Conservation (phyloP, 2,797 vertebrate genomes). For the Melanogrammus aeglefinus region DNA sequence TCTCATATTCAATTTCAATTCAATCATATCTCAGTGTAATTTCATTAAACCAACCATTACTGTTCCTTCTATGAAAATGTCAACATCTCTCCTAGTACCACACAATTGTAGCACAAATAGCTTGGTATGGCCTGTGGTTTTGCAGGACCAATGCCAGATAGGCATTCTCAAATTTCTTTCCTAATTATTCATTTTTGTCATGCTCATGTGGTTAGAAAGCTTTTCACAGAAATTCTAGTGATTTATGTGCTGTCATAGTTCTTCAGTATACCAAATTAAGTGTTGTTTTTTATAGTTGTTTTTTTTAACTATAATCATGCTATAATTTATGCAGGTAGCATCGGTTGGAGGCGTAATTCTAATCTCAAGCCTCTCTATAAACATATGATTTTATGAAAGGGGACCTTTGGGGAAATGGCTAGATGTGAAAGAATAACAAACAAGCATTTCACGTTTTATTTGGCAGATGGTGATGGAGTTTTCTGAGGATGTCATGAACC, state of each 20-base stretch:
- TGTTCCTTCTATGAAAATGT: background rate
- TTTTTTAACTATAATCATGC: background rate
- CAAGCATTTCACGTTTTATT: conserved; percentile 17
- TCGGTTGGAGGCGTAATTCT: background rate
- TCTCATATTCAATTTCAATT: no score
- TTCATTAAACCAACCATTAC: background rate
- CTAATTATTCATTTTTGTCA: background rate
- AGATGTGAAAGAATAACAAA: background rate
- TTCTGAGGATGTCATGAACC: conserved; percentile 85
- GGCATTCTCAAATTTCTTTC: background rate
- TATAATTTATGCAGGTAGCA: background rate
- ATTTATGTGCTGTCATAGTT: background rate
- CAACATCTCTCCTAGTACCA: background rate
- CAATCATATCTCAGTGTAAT: background rate
- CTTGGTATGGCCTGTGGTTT: background rate
- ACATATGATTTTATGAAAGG: background rate
- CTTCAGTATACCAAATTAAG: background rate
- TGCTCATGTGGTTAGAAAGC: background rate
- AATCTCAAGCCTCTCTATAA: background rate
- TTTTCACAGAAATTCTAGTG: background rate
- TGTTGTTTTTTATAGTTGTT: background rate
- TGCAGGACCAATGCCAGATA: background rate
- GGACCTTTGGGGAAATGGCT: background rate
- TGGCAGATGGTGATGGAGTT: conserved; percentile 98
- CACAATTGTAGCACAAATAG: background rate